Conservation (phyloP, 2,797 vertebrate species). For the Sebastes nivosus region DNA sequence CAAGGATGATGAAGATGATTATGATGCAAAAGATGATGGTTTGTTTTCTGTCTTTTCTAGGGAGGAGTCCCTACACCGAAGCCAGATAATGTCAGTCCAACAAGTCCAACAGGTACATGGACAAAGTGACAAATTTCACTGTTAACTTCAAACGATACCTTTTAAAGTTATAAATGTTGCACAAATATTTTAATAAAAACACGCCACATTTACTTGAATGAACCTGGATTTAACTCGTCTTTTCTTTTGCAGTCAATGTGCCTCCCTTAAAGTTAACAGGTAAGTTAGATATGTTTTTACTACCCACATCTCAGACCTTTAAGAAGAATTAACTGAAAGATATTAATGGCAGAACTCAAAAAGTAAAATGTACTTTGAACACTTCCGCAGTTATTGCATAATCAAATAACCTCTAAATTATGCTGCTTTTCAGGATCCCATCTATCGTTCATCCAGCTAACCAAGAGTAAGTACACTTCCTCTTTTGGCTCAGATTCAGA, state of each 20-base stretch:
- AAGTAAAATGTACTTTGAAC: background rate
- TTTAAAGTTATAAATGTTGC: background rate
- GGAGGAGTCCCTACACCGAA: background rate
- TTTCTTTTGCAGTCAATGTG: background rate
- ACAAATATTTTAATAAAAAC: background rate
- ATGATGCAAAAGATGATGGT: background rate
- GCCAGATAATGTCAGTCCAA: background rate
- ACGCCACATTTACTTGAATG: background rate
- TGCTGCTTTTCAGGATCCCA: slow-evolving; percentile 38
- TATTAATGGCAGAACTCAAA: background rate
- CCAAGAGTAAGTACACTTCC: slow-evolving; percentile 23
- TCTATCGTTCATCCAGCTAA: slow-evolving; percentile 60
- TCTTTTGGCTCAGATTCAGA: background rate
- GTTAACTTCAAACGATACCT: background rate
- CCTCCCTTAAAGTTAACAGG: background rate
- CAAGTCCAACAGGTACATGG: slow-evolving; percentile 40
- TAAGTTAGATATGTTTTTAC: slow-evolving; percentile 3
- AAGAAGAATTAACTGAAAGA: background rate
- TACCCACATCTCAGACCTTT: background rate
- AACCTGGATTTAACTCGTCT: background rate
- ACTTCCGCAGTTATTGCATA: background rate
- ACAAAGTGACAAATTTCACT: background rate
- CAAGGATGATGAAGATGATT: background rate
- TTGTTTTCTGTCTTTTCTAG: slow-evolving; percentile 35
- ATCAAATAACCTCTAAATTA: background rate